Evolutionary conservation across 2,888 invertebrate genomes (phyloP).

Genomic region (Phyto melanocephala): DNA sequence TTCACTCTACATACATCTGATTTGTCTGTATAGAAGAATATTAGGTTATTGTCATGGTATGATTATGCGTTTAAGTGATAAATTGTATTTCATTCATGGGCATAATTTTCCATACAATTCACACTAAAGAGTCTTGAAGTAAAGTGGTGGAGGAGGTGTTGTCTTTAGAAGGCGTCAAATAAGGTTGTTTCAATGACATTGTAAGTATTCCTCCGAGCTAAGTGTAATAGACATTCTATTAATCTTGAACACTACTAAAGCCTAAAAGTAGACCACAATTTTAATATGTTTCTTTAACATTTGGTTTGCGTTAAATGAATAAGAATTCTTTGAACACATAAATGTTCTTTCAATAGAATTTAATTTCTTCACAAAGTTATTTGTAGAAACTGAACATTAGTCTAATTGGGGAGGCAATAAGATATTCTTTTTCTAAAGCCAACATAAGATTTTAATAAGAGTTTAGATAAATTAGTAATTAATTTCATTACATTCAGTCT

Average conservation of each 20-base stretch:
- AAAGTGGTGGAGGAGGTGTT: neutral
- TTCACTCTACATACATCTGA: neutral
- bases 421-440: too few relatives aligned
- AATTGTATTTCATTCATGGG: constrained; percentile 44
- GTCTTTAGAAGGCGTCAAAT: constrained; percentile 1
- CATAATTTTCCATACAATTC: constrained; percentile 4
- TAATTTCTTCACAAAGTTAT: too few relatives aligned
- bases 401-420: too few relatives aligned
- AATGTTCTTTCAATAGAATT: too few relatives aligned
- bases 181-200: constrained; percentile 30
- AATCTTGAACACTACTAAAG: neutral
- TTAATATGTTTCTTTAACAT: neutral
- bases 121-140: neutral
- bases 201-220: neutral
- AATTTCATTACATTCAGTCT: too few relatives aligned
- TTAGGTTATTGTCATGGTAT: constrained; percentile 25
- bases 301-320: too few relatives aligned
- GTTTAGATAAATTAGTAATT: too few relatives aligned
- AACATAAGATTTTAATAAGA: too few relatives aligned
- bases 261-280: neutral
- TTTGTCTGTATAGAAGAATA: neutral
- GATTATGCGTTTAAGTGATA: constrained; percentile 49
- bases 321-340: too few relatives aligned
- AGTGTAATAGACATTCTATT: neutral
- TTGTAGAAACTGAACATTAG: too few relatives aligned